These are phyloP conservation scores for Spongilla lacustris DNA, from an alignment of 37 sponge, comb jelly and placozoan genomes.

Conservation along the genomic window DNA sequence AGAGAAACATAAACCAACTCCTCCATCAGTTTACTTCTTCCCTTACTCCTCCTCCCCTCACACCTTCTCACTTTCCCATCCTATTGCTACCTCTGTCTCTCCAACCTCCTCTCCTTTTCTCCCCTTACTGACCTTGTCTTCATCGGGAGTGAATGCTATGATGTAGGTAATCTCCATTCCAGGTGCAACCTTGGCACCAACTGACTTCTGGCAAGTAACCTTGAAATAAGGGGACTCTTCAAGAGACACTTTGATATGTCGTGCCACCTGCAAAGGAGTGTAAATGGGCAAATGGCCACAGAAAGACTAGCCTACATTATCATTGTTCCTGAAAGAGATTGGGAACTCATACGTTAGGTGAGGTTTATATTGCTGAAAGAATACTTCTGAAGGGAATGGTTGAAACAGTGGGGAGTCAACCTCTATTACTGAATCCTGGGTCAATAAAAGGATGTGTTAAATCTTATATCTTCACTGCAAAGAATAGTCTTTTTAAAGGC, in stretches of 20 bases:
- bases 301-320: constrained; percentile 53
- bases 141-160: constrained; percentile 88
- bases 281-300: background rate
- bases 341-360: constrained; percentile 80
- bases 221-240: constrained; percentile 96
- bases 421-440: constrained; percentile 73
- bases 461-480: background rate
- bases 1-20: background rate
- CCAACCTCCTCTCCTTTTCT: background rate
- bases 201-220: constrained; percentile 58
- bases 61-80: background rate
- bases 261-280: constrained; percentile 69
- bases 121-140: constrained; percentile 57
- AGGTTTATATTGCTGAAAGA: constrained; percentile 91
- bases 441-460: background rate
- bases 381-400: constrained; percentile 89
- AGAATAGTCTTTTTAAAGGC: background rate
- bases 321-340: constrained; percentile 80
- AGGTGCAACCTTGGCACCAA: constrained; percentile 94
- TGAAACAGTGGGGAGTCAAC: constrained; percentile 92
- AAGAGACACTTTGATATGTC: constrained; percentile 81
- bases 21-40: background rate
- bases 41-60: background rate
- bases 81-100: background rate
- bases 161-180: constrained; percentile 93